Percentiles rank a stretch among this genome's conserved stretches.
Conservation (phyloP, 30 jellyfish, hydroid and myxozoan species). For the Cassiopea xamachana region DNA sequence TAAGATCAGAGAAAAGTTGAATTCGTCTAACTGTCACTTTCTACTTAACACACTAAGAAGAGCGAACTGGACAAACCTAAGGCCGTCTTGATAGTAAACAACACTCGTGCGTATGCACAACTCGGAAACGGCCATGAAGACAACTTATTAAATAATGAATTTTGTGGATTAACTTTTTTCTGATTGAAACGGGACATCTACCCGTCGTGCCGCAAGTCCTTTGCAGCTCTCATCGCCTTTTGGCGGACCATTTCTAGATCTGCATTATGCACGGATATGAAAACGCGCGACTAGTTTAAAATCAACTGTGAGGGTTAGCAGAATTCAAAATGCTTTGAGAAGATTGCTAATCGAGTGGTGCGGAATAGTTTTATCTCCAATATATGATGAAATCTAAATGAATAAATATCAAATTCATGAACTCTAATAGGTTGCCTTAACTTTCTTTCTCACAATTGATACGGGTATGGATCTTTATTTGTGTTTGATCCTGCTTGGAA, state of each 20-base stretch:
- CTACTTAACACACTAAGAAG: conserved; percentile 49
- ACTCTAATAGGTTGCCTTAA: neutral
- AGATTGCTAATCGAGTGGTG: conserved; percentile 17
- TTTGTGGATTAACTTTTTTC: conserved; percentile 68
- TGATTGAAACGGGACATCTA: conserved; percentile 65
- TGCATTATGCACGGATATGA: conserved; percentile 48
- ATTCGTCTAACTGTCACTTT: conserved; percentile 43
- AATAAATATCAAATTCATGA: conserved; percentile 5
- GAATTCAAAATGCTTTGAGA: conserved; percentile 57
- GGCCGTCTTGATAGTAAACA: conserved; percentile 43
- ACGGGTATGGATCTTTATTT: conserved; percentile 1
- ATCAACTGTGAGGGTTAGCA: conserved; percentile 49
- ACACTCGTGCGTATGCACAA: conserved; percentile 53
- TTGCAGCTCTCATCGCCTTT: conserved; percentile 42
- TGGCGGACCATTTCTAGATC: conserved; percentile 75
- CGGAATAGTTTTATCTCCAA: conserved; percentile 35
- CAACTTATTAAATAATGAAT: conserved; percentile 50
- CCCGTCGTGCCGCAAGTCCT: conserved; percentile 80
- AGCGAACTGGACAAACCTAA: conserved; percentile 34
- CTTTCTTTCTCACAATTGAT: conserved; percentile 3
- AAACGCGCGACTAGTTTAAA: conserved; percentile 44
- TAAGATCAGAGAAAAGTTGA: conserved; percentile 23
- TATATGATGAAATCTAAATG: conserved; percentile 15
- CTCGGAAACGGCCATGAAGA: conserved; percentile 63
- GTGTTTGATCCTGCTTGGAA: conserved; percentile 32